A percentile compares a stretch with the other conserved stretches of the same genome.
Evolutionary conservation across 2,113 vertebrate genomes (phyloP).

Genomic region (Todiramphus saurophagus): DNA sequence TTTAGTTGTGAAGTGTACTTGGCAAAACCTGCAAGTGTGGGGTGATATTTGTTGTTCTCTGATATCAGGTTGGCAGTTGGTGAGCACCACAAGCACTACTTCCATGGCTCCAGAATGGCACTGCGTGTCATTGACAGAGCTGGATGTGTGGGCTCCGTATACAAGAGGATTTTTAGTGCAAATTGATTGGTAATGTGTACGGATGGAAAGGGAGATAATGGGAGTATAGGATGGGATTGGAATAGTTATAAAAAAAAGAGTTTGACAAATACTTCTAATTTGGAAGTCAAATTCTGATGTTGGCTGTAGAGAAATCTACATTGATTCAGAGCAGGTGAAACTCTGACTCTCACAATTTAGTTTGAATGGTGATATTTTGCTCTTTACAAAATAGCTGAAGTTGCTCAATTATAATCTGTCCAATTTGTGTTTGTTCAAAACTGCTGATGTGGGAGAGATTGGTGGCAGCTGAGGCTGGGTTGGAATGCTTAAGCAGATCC

Average conservation of each 20-base stretch:
- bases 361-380: not conserved
- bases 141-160: not conserved
- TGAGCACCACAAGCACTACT: not conserved
- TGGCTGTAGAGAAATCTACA: not conserved
- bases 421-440: conserved; percentile 32
- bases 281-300: not conserved
- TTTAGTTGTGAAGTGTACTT: not conserved
- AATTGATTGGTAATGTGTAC: not conserved
- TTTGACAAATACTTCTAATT: not conserved
- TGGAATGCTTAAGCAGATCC: conserved; percentile 41
- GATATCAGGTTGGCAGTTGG: not conserved
- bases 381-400: conserved; percentile 30
- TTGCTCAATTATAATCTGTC: conserved; percentile 39
- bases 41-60: not conserved
- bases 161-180: not conserved
- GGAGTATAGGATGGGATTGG: not conserved
- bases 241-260: not conserved
- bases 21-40: not conserved
- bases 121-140: not conserved
- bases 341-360: not conserved
- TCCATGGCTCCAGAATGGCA: not conserved
- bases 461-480: conserved; percentile 5
- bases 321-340: not conserved
- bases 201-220: not conserved
- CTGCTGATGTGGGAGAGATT: conserved; percentile 26